Conservation (phyloP, 2,888 invertebrate genomes). For the Meiosimyza platycephala region DNA sequence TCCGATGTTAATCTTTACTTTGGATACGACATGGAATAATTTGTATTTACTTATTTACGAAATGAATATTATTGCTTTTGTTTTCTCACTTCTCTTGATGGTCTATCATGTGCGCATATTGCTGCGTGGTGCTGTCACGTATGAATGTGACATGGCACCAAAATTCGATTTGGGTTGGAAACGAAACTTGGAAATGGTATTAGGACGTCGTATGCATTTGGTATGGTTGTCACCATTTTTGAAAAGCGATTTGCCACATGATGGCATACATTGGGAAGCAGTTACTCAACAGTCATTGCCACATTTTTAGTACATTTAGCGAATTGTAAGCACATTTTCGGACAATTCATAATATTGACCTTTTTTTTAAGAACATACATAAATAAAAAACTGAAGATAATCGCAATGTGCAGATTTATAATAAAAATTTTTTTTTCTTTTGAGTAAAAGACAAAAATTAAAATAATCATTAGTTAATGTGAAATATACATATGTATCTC, state of each 20-base stretch:
- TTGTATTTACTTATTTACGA: constrained; percentile 78
- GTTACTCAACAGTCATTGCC: constrained; percentile 45
- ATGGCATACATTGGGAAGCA: constrained; percentile 76
- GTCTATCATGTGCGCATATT: constrained; percentile 79
- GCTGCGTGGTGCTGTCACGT: constrained; percentile 75
- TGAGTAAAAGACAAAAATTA: no score
- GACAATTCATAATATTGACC: no score
- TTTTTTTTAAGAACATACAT: no score
- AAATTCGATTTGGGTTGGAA: constrained; percentile 79
- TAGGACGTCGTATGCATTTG: constrained; percentile 84
- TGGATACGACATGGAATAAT: constrained; percentile 76
- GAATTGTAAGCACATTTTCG: no score
- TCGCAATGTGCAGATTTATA: no score
- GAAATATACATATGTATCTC: no score
- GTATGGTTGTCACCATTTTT: constrained; percentile 85
- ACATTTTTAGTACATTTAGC: no score
- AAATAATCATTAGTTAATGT: no score
- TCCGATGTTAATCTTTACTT: constrained; percentile 77
- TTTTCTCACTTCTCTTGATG: constrained; percentile 76
- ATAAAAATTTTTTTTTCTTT: no score
- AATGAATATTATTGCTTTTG: constrained; percentile 75
- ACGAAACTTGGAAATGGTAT: constrained; percentile 78
- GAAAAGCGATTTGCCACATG: constrained; percentile 78
- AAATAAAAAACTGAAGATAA: no score
- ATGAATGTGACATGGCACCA: constrained; percentile 67